These are phyloP conservation scores for Odiellus spinosus DNA, from an alignment of 2,888 invertebrate genomes.

Conservation along the genomic window DNA sequence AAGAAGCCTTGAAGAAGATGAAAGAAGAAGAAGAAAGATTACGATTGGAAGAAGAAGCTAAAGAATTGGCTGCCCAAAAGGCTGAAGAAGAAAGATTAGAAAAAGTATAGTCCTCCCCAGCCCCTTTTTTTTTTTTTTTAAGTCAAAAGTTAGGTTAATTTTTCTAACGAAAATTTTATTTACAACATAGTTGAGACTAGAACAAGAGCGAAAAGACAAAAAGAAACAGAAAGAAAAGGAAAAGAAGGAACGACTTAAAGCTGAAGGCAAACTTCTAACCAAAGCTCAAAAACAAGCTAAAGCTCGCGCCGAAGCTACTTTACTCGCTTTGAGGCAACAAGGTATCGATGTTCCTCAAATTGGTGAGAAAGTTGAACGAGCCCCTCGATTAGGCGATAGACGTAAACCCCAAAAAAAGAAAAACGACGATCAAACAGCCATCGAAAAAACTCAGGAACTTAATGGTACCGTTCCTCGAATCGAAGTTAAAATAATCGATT, in stretches of 20 bases:
- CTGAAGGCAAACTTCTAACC: conserved; percentile 87
- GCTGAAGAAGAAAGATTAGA: conserved; percentile 41
- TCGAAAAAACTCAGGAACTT: not conserved
- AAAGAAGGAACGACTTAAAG: conserved; percentile 75
- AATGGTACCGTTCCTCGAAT: not conserved
- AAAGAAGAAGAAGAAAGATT: conserved; percentile 44
- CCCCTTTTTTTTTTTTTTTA: not conserved
- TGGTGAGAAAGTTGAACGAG: conserved; percentile 36
- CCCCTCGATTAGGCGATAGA: conserved; percentile 47
- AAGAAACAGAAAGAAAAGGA: conserved; percentile 87
- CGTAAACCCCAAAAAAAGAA: conserved; percentile 53
- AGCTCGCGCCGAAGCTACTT: conserved; percentile 69
- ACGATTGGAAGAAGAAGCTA: conserved; percentile 48
- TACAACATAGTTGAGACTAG: conserved; percentile 42
- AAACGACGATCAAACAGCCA: conserved; percentile 20
- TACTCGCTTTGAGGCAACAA: conserved; percentile 75
- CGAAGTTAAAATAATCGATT: not conserved
- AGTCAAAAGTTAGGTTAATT: not conserved
- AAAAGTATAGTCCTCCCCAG: conserved; percentile 39
- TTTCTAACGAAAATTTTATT: conserved; percentile 4
- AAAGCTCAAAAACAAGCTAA: conserved; percentile 49
- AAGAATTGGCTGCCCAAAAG: conserved; percentile 23
- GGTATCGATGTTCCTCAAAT: conserved; percentile 57
- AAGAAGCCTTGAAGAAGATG: conserved; percentile 49
- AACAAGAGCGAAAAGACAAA: conserved; percentile 70